Conservation (phyloP, 2,113 vertebrate genomes). For the Aspidoscelis tigris region DNA sequence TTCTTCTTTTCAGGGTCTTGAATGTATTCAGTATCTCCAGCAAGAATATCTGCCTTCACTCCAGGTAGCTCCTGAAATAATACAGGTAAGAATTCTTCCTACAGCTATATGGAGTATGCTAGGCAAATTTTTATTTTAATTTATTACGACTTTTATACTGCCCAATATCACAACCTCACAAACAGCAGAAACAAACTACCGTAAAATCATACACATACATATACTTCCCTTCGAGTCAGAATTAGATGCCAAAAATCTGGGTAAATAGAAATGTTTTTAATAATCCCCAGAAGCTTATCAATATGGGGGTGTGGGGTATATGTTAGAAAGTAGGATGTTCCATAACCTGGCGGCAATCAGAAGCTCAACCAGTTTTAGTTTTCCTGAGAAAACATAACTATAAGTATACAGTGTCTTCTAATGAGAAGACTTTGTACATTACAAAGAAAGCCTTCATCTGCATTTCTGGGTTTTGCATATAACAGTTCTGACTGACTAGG, state of each 20-base stretch:
- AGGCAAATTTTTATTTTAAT: not conserved
- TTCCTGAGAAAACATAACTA: not conserved
- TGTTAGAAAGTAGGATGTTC: no score
- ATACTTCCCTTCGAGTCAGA: no score
- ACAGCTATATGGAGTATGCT: not conserved
- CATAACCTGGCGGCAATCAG: not conserved
- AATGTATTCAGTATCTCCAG: slow-evolving; percentile 95
- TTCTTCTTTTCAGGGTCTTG: slow-evolving; percentile 82
- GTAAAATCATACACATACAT: no score
- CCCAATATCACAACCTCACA: no score
- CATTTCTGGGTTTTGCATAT: not conserved
- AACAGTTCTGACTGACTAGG: not conserved
- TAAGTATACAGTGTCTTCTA: not conserved
- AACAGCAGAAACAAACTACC: no score
- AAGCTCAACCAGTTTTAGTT: not conserved
- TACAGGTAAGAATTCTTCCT: slow-evolving; percentile 82
- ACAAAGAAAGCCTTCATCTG: not conserved
- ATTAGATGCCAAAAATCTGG: no score
- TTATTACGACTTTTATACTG: no score
- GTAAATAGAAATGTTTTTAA: no score
- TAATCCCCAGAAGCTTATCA: no score
- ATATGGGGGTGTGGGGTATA: no score
- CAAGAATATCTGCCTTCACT: slow-evolving; percentile 96
- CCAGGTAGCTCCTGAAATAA: slow-evolving; percentile 93
- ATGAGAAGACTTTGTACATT: not conserved